Base-by-base conservation (phyloP, 2,888 invertebrate species). In the Macrophya annulata region DNA sequence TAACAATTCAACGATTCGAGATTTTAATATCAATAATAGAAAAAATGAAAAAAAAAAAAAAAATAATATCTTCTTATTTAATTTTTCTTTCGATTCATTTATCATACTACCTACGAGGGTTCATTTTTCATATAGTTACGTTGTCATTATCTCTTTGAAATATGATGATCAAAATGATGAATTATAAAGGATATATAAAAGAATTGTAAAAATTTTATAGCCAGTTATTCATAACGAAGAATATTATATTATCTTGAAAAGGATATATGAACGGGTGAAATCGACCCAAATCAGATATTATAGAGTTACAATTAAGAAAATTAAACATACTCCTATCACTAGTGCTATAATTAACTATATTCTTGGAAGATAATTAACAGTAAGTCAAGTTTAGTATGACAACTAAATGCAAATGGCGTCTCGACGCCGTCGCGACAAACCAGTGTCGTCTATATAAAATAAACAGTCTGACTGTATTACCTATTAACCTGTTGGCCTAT, bases 401-500 rank as follows among this genome's bases (percentile, higher is more conserved):
- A 62, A 62, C 62, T 43, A 62, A 81, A 59, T 62, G 81, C 62
- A 43, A 62, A 81, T 62, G 59, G 62, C 59, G 59, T 81, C 81
- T 25, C 43, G 81, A 62, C 81, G 59, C 43, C n/a, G 59, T 43
- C 62, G 59, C 81, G 59, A 62, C 81, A 10, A 72, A 43, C 17
- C 21, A 72, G 43, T 43, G 43, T 40, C 12, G 37, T 68, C 37
- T 68, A 62, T 81, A 37, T 25, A 40, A 37, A 81, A 59, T 81
- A 43, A 59, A 40, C 81, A 51, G 59, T 62, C 81, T 59, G 81
- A 59, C 81, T 81, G 40, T 62, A 62, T 77, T 81, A 45, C 81
- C 62, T 81, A 43, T 81, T 81, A 81, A 81, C 81, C 81, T 81
- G 81, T 81, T 81, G 62, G 81, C 81, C 81, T 62, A 81, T 81